Conservation (phyloP, 1,140 invertebrate species). For the Megathymus violae region DNA sequence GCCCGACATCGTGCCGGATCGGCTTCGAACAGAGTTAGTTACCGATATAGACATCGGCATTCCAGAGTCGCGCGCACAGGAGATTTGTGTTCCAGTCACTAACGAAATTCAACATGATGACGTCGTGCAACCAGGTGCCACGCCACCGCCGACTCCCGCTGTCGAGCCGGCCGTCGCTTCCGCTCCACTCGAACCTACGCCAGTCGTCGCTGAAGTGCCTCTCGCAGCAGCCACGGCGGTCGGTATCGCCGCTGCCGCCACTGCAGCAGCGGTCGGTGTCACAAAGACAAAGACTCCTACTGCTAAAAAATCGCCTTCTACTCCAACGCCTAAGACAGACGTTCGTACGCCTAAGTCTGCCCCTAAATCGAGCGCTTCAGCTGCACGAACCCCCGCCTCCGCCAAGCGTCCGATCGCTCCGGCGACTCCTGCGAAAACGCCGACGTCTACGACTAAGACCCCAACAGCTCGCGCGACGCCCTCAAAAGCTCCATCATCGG, state of each 20-base stretch:
- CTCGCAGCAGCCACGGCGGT: constrained; percentile 45
- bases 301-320: constrained; percentile 56
- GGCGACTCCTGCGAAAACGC: constrained; percentile 37
- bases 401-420: constrained; percentile 49
- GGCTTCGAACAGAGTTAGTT: constrained; percentile 58
- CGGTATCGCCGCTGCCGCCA: constrained; percentile 51
- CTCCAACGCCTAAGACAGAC: constrained; percentile 43
- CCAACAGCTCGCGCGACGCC: no score
- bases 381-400: constrained; percentile 47
- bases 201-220: constrained; percentile 37
- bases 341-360: constrained; percentile 47
- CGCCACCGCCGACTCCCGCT: constrained; percentile 65
- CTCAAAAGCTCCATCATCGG: no score
- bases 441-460: constrained; percentile 20
- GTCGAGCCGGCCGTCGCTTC: constrained; percentile 31
- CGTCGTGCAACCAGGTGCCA: constrained; percentile 46
- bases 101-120: constrained; percentile 64
- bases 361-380: constrained; percentile 36
- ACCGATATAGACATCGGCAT: constrained; percentile 73
- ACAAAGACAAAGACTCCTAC: constrained; percentile 54
- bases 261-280: constrained; percentile 48
- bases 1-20: constrained; percentile 67
- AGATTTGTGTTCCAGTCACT: constrained; percentile 71
- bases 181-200: constrained; percentile 27
- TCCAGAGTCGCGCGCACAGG: constrained; percentile 70